A percentile compares a stretch with the other conserved stretches of the same genome.
Evolutionary conservation across 2,797 vertebrate species (phyloP).

Genomic region (Siniperca scherzeri): DNA sequence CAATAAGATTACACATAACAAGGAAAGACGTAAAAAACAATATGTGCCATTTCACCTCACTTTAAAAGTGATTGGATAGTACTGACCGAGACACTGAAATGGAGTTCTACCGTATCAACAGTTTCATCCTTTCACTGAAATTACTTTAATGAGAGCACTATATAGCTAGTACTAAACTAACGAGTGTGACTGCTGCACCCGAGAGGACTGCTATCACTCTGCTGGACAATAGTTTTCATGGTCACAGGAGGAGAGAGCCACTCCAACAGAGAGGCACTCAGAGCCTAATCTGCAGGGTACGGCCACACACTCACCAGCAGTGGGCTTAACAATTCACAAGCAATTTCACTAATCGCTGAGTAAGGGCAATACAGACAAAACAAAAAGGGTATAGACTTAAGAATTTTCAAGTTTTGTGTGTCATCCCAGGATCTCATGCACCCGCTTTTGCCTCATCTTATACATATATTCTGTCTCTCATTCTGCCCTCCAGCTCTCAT

Average conservation of each 20-base stretch:
- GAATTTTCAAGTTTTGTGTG: not conserved
- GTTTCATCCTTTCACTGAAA: constrained; percentile 6
- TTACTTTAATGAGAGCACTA: constrained; percentile 11
- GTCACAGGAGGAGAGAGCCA: constrained; percentile 55
- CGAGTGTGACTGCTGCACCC: constrained; percentile 32
- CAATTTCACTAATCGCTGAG: constrained; percentile 51
- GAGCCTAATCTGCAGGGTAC: constrained; percentile 48
- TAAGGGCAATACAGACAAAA: constrained; percentile 45
- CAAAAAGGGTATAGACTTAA: constrained; percentile 14
- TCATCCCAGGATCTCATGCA: constrained; percentile 20
- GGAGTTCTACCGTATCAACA: constrained; percentile 1
- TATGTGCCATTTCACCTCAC: not conserved
- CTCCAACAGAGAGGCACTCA: constrained; percentile 71
- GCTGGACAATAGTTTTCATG: constrained; percentile 71
- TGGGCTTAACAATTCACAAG: constrained; percentile 57
- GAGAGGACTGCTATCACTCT: constrained; percentile 37
- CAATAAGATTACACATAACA: not conserved
- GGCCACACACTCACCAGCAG: constrained; percentile 36
- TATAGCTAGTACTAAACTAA: not conserved
- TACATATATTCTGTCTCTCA: constrained; percentile 24
- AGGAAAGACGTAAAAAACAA: not conserved
- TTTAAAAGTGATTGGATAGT: not conserved
- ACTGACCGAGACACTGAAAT: not conserved
- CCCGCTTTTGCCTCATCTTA: not conserved
- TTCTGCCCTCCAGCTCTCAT: constrained; percentile 7